These are phyloP conservation scores for Aleiodes testaceus DNA, from an alignment of 2,888 invertebrate genomes.

Conservation along the genomic window DNA sequence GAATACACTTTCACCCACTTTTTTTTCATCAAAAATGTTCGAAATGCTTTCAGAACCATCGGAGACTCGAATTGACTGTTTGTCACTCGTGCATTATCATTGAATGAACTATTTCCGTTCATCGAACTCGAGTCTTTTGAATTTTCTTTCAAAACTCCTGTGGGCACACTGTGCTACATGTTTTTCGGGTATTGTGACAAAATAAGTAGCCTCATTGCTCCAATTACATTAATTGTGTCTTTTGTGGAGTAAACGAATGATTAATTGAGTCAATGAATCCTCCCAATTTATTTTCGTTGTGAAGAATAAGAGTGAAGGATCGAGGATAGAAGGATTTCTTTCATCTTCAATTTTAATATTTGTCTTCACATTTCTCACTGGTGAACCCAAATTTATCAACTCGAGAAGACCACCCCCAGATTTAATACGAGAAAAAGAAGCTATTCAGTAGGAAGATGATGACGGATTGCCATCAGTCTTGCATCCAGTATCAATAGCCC, in stretches of 20 bases:
- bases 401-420: constrained; percentile 17
- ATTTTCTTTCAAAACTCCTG: constrained; percentile 21
- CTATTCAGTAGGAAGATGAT: constrained; percentile 50
- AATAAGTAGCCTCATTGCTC: constrained; percentile 13
- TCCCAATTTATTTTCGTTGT: not conserved
- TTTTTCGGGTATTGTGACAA: not conserved
- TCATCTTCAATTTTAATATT: constrained; percentile 17
- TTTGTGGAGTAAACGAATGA: too few species aligned
- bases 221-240: not conserved
- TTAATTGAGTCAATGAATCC: too few species aligned
- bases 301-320: not conserved
- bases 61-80: constrained; percentile 21
- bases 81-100: constrained; percentile 35
- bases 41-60: constrained; percentile 6
- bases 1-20: constrained; percentile 16
- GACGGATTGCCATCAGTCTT: constrained; percentile 52
- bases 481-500: constrained; percentile 33
- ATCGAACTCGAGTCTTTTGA: constrained; percentile 1
- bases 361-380: constrained; percentile 20
- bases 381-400: constrained; percentile 31
- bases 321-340: constrained; percentile 29
- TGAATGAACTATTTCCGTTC: constrained; percentile 27
- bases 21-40: not conserved
- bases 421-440: constrained; percentile 31
- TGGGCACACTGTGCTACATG: constrained; percentile 25